Base-by-base conservation (phyloP, 1,140 invertebrate genomes). In the Orchesella cincta region DNA sequence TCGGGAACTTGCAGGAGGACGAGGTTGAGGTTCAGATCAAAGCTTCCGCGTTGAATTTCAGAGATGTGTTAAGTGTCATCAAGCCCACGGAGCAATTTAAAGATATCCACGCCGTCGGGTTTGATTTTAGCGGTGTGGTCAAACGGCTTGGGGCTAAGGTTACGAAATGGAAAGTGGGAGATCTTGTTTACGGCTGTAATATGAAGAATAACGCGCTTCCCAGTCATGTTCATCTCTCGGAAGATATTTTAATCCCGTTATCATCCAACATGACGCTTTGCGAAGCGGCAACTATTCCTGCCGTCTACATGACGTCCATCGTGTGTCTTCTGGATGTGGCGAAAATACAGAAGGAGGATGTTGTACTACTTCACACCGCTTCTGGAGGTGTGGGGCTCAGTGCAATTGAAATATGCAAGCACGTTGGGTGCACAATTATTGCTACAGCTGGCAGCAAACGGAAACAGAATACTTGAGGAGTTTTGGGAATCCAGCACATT, bases 1-100 rank as follows among this genome's bases (percentile, higher is more conserved):
- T 23, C 34, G 8, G 8, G 2, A 18, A 5, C 26, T 29, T 71
- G 5, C 12, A 36, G 18, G 12, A 8, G 12, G 26, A 23, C 18
- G 67, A 71, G 31, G 31, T 71, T 71, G 67, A 71, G 67, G 34
- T 71, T 8, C 12, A 71, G 23, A 29, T 71, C 8, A 71, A 71
- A 33, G 8, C 12, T 31, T 16, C 16, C 67, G 67, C 29, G 1
- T 26, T 71, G 2, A 71, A 71, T 36, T 71, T 71, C 67, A 31
- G 26, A 36, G 67, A 71, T 71, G 18, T 71, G 3, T 26, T 71
- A 5, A 34, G 26, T 31, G 5, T 71, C 18, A 8, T 36, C 8
- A 71, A 71, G 34, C 67, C 67, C 5, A 36, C 16, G 12, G 8
- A 8, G 5, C 16, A 31, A 18, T 71, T 71, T 71, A 36, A 34